Evolutionary conservation across 2,888 invertebrate species (phyloP).

Genomic region (Agelastica alni): DNA sequence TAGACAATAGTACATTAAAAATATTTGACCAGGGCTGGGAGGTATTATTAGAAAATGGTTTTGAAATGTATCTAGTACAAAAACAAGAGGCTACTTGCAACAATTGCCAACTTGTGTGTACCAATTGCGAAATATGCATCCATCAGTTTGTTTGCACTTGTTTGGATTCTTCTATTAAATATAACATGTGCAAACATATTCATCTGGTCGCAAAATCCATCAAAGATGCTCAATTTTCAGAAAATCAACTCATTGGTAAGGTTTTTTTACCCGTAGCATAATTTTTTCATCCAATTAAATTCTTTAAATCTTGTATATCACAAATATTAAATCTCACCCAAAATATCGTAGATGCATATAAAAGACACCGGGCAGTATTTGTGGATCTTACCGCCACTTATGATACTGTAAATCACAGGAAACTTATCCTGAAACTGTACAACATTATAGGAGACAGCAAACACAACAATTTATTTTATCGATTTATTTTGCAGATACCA

Average conservation of each 20-base stretch:
- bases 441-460: neutral
- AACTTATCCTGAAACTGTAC: neutral
- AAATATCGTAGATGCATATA: neutral
- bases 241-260: neutral
- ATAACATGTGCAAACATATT: conserved; percentile 30
- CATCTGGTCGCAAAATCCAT: conserved; percentile 18
- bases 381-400: no score
- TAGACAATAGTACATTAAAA: conserved; percentile 7
- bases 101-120: conserved; percentile 19
- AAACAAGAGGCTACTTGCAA: conserved; percentile 12
- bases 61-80: conserved; percentile 26
- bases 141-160: conserved; percentile 27
- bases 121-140: conserved; percentile 22
- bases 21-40: conserved; percentile 18
- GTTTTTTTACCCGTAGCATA: no score
- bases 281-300: neutral
- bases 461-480: no score
- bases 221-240: neutral
- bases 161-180: conserved; percentile 25
- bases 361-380: neutral
- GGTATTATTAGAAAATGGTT: conserved; percentile 11
- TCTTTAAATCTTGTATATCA: neutral
- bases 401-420: no score
- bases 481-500: no score
- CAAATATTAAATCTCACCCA: neutral